Evolutionary conservation across 2,888 invertebrate species (phyloP).

Genomic region (Ennomos quercinarius): DNA sequence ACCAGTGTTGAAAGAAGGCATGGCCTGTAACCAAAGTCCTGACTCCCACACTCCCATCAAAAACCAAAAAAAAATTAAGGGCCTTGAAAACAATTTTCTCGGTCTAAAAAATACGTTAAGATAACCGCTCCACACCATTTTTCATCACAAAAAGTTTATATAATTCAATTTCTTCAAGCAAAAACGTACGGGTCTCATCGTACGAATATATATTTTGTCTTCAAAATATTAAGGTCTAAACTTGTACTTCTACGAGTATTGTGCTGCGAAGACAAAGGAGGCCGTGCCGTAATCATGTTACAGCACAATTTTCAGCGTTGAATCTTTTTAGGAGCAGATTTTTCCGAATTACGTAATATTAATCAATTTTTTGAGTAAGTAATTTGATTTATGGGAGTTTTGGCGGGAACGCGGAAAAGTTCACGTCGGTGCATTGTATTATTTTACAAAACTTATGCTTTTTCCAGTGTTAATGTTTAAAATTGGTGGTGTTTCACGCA

Average conservation of each 20-base stretch:
- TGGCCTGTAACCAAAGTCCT: too few relatives aligned
- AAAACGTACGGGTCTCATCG: background rate
- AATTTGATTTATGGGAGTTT: too few relatives aligned
- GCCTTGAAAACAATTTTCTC: background rate
- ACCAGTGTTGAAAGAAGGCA: too few relatives aligned
- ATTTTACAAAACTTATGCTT: too few relatives aligned
- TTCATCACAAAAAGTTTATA: conserved; percentile 14
- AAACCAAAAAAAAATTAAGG: background rate
- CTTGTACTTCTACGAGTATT: conserved; percentile 13
- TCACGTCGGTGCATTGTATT: too few relatives aligned
- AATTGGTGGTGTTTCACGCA: too few relatives aligned
- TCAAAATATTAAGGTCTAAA: conserved; percentile 2
- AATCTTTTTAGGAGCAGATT: background rate
- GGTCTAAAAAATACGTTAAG: background rate
- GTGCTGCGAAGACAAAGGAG: conserved; percentile 16
- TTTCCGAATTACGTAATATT: too few relatives aligned
- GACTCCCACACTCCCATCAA: too few relatives aligned
- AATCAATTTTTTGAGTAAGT: too few relatives aligned
- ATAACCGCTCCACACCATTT: conserved; percentile 1
- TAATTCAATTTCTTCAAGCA: conserved; percentile 1
- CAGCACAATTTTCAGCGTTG: conserved; percentile 20
- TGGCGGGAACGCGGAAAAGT: too few relatives aligned
- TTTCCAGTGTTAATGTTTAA: too few relatives aligned
- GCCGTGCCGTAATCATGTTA: conserved; percentile 16
- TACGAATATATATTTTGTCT: background rate